Conservation (phyloP, 2,113 vertebrate species). For the Axis porcinus region DNA sequence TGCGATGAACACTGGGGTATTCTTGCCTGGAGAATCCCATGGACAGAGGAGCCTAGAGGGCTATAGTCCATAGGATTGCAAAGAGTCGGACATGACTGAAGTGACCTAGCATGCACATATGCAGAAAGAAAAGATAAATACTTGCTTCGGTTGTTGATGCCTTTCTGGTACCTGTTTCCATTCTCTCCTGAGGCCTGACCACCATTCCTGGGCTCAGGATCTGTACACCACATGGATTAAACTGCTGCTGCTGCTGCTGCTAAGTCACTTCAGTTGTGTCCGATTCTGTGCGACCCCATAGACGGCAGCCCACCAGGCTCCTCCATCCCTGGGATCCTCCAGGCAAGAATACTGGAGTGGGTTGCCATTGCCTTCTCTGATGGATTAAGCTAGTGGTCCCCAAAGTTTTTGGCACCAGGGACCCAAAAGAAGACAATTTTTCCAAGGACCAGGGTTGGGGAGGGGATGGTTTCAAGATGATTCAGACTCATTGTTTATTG, state of each 20-base stretch:
- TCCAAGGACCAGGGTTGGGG: background rate
- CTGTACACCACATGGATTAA: background rate
- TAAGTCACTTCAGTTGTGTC: too few relatives aligned
- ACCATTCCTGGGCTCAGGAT: background rate
- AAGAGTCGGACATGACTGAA: background rate
- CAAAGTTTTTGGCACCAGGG: background rate
- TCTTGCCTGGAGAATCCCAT: background rate
- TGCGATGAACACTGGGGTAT: background rate
- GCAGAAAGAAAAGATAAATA: background rate
- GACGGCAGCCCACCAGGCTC: too few relatives aligned
- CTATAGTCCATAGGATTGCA: background rate
- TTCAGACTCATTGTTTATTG: background rate
- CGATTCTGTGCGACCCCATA: too few relatives aligned
- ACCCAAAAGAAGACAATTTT: background rate
- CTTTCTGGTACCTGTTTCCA: background rate
- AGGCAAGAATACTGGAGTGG: too few relatives aligned
- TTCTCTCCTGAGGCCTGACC: background rate
- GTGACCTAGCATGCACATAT: background rate
- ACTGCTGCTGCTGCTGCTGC: too few relatives aligned
- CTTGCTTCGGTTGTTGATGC: background rate
- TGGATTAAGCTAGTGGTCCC: background rate
- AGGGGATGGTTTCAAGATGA: background rate
- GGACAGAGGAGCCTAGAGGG: background rate
- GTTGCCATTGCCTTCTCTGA: too few relatives aligned
- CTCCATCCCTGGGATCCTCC: too few relatives aligned